Evolutionary conservation across 2,113 vertebrate species (phyloP), one percentile per base, ranked within the genome.

Genomic region (Neogobius melanostomus): DNA sequence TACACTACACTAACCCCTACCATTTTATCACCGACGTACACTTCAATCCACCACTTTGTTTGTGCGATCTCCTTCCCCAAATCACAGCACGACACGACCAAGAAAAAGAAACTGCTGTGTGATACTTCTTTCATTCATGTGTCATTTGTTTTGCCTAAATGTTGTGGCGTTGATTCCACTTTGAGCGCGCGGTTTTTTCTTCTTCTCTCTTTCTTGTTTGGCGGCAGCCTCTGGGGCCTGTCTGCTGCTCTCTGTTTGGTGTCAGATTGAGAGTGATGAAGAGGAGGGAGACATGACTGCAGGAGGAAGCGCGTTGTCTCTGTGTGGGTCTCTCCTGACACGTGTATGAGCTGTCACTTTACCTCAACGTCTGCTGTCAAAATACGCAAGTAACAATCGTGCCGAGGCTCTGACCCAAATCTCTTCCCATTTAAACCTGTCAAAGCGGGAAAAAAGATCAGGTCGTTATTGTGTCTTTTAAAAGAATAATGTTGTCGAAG

Each of bases 191-290:
- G 74, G 86, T 89, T 88, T 36, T 36, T 36, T 36, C 4, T 36
- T 36, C 28, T 5, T 36, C 28, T 36, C 28, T 36, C 28, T 36
- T 79, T 86, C 75, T 74, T 79, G 80, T 80, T 85, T 81, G 69
- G 81, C 16, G 68, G 74, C 72, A 83, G 83, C 82, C 82, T 88
- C 80, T 82, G 75, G 82, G 79, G 83, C 77, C 77, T 80, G 78
- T 85, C 82, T 82, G 48, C 85, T 83, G 76, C 69, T 67, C 67
- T 76, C 79, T 88, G 82, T 85, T 85, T 88, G 79, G 82, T 87
- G 86, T 87, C 88, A 87, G 64, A 74, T 82, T 83, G 78, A 84
- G 28, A 85, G 74, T 82, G 82, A 84, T 79, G 80, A 77, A 87
- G 78, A 84, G 74, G 83, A 83, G 76, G 76, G 80, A 80, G 76